phyloP scores from a whole-genome alignment of 2,113 vertebrate species.

The Tursiops truncatus region DNA sequence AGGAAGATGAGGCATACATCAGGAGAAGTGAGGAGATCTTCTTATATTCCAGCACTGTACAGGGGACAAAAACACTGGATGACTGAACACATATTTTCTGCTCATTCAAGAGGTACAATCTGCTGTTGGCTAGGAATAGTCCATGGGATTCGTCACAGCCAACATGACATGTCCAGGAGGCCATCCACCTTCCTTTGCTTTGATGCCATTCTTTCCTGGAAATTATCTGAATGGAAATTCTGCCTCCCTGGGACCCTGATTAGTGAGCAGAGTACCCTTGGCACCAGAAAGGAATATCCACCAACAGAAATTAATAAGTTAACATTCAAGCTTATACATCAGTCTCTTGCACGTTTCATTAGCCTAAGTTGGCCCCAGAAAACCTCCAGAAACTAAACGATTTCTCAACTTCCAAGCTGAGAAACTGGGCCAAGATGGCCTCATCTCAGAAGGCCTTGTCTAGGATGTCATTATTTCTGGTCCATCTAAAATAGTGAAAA shows the following conservation, averaged over 20 bases:
- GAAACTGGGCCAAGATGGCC: background rate
- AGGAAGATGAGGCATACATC: background rate
- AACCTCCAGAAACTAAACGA: background rate
- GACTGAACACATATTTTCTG: background rate
- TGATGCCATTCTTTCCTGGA: background rate
- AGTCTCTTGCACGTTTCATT: background rate
- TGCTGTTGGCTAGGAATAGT: background rate
- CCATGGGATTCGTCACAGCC: background rate
- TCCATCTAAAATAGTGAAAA: background rate
- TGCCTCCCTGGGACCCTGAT: background rate
- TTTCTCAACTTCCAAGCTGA: constrained; percentile 17
- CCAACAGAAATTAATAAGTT: background rate
- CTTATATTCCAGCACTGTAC: background rate
- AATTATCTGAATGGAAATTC: background rate
- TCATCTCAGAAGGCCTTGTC: background rate
- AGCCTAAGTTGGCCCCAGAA: background rate
- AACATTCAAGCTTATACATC: background rate
- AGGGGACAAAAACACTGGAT: background rate
- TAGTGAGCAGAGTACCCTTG: background rate
- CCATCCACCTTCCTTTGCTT: background rate
- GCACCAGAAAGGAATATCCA: background rate
- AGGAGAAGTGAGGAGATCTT: background rate
- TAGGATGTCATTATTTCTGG: background rate
- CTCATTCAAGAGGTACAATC: background rate
- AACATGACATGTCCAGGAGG: background rate